A percentile compares a stretch with the other conserved stretches of the same genome.
phyloP scores from a whole-genome alignment of 1,140 invertebrate genomes.

The Pseudomyrmex cubaensis region DNA sequence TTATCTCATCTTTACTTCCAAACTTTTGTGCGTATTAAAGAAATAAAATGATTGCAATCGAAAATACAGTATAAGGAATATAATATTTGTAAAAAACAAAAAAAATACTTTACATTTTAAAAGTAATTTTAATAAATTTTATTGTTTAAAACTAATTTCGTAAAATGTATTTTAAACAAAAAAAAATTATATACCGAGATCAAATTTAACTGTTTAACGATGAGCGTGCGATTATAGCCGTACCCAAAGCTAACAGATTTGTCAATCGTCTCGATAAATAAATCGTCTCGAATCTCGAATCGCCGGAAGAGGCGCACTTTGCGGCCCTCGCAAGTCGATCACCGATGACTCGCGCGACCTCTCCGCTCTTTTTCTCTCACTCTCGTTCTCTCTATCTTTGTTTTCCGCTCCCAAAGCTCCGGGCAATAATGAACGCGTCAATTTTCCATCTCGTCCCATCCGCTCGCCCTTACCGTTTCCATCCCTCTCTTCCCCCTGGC shows the following conservation, averaged over 20 bases:
- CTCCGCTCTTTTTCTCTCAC: neutral
- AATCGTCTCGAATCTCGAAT: constrained; percentile 24
- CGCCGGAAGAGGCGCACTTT: constrained; percentile 30
- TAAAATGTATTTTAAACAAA: too few relatives aligned
- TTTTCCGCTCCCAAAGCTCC: constrained; percentile 62
- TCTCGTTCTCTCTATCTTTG: constrained; percentile 35
- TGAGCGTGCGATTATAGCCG: neutral
- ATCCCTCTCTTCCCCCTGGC: constrained; percentile 40
- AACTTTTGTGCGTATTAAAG: neutral
- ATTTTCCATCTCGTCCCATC: constrained; percentile 75
- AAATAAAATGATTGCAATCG: too few relatives aligned
- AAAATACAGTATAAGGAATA: neutral
- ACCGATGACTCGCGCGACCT: constrained; percentile 28
- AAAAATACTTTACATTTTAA: neutral
- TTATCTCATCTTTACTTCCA: neutral
- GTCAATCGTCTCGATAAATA: constrained; percentile 33
- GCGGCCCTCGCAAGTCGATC: constrained; percentile 41
- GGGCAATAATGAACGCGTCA: constrained; percentile 76
- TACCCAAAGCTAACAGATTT: neutral
- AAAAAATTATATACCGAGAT: too few relatives aligned
- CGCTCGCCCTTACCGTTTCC: constrained; percentile 64
- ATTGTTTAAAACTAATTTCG: neutral
- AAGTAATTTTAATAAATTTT: neutral
- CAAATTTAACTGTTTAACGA: too few relatives aligned
- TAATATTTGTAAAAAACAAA: neutral